Evolutionary conservation across 1,140 invertebrate species (phyloP).

Genomic region (Chironomus striatipennis): DNA sequence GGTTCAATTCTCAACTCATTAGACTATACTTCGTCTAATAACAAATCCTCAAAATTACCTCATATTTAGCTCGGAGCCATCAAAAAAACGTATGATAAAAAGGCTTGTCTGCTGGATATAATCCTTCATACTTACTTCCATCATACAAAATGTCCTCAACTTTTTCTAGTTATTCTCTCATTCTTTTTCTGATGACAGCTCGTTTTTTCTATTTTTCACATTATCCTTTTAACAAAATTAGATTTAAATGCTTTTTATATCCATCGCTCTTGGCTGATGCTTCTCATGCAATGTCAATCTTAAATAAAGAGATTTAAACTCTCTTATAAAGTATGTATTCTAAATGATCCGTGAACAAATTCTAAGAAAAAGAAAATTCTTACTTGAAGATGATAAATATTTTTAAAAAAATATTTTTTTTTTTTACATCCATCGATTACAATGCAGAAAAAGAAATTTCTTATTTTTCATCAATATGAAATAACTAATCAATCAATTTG

Average conservation of each 20-base stretch:
- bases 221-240: not conserved
- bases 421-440: not conserved
- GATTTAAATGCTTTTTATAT: conserved; percentile 1
- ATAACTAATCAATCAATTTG: conserved; percentile 23
- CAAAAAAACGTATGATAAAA: too few relatives aligned
- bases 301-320: too few relatives aligned
- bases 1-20: too few relatives aligned
- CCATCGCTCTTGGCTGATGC: not conserved
- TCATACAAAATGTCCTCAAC: too few relatives aligned
- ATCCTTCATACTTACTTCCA: too few relatives aligned
- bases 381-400: not conserved
- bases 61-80: too few relatives aligned
- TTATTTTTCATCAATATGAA: not conserved
- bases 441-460: not conserved
- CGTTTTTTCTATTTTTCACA: not conserved
- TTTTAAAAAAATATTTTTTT: too few relatives aligned
- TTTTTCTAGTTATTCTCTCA: not conserved
- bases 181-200: not conserved
- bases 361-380: not conserved
- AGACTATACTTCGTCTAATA: too few relatives aligned
- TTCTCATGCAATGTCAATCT: too few relatives aligned
- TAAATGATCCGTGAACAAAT: not conserved
- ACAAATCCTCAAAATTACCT: too few relatives aligned
- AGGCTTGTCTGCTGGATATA: too few relatives aligned
- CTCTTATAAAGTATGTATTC: not conserved